phyloP scores from a whole-genome alignment of 1,140 invertebrate species.

The Papilio xuthus region DNA sequence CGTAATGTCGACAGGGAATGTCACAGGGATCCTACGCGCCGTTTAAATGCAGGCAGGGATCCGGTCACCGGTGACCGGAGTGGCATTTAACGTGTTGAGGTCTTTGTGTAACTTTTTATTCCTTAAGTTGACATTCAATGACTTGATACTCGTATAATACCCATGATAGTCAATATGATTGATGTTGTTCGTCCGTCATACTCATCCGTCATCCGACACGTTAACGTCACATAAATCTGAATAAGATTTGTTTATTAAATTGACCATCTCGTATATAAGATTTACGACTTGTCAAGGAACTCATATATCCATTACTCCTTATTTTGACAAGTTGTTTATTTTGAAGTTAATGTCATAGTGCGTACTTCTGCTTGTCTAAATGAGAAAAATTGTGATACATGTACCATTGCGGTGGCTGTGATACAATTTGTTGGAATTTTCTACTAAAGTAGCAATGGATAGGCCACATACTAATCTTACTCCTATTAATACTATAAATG shows the following conservation, averaged over 20 bases:
- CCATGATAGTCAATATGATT: constrained; percentile 30
- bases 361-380: background rate
- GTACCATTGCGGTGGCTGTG: background rate
- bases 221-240: constrained; percentile 28
- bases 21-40: too few relatives aligned
- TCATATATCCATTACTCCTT: background rate
- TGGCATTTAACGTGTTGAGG: too few relatives aligned
- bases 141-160: constrained; percentile 6
- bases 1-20: too few relatives aligned
- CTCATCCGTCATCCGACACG: constrained; percentile 35
- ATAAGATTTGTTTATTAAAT: constrained; percentile 36
- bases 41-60: too few relatives aligned
- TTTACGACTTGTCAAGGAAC: constrained; percentile 22
- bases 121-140: background rate
- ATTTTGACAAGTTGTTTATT: constrained; percentile 1
- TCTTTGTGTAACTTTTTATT: constrained; percentile 26
- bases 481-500: too few relatives aligned
- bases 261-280: background rate
- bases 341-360: background rate
- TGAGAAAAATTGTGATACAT: background rate
- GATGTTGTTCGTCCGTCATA: constrained; percentile 37
- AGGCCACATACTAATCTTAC: background rate
- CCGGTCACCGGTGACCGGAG: too few relatives aligned
- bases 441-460: background rate
- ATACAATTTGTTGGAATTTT: background rate